Evolutionary conservation across 2,113 vertebrate genomes (phyloP).

Genomic region (Lethenteron reissneri): DNA sequence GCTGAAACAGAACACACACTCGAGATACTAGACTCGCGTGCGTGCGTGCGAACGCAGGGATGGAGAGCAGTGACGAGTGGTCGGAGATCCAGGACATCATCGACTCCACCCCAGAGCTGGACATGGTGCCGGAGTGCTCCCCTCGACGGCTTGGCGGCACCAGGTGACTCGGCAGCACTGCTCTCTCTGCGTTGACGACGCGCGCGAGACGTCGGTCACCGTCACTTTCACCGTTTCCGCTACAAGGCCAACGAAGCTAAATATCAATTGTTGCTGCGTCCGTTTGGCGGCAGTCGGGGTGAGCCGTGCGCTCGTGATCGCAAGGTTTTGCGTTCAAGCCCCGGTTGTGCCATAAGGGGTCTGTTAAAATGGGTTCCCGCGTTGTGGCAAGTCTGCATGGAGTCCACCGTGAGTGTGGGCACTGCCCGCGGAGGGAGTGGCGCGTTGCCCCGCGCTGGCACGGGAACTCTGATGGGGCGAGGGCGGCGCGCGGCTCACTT

Average conservation of each 20-base stretch:
- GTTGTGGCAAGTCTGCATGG: no score
- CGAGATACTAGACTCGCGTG: no score
- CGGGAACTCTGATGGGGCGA: no score
- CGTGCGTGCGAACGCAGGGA: conserved; percentile 28
- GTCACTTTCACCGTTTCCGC: background rate
- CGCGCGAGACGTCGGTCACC: background rate
- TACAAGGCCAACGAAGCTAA: background rate
- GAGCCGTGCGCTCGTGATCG: no score
- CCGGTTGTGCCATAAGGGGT: no score
- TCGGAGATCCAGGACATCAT: conserved; percentile 83
- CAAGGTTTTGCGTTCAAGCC: no score
- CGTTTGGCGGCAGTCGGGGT: background rate
- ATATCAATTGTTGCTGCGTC: background rate
- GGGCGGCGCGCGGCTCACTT: no score
- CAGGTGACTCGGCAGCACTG: conserved; percentile 31
- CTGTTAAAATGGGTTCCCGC: no score
- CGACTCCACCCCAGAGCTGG: conserved; percentile 75
- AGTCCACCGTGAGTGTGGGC: no score
- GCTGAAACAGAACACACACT: no score
- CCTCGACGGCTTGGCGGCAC: conserved; percentile 45
- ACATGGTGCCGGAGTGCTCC: conserved; percentile 66
- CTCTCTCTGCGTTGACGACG: background rate
- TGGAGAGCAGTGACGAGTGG: conserved; percentile 97
- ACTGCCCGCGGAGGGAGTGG: no score
- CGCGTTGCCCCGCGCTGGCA: no score